Conservation (phyloP, 2,888 invertebrate species). For the Apamea monoglypha region DNA sequence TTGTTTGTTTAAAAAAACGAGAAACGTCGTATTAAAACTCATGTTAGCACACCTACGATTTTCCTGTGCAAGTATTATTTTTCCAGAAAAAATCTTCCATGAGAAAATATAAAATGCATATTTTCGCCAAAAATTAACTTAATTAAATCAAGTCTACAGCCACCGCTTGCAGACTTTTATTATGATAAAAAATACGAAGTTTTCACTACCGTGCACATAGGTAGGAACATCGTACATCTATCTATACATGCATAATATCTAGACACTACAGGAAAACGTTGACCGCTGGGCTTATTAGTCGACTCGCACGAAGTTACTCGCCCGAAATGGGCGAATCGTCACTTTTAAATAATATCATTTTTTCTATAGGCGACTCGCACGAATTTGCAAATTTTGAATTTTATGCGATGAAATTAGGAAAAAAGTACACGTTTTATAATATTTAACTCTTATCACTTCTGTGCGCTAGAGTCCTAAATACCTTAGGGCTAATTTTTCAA, state of each 20-base stretch:
- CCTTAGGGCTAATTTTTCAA: no score
- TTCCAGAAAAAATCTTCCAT: neutral
- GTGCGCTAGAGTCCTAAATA: no score
- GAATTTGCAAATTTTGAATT: neutral
- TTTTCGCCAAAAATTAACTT: conserved; percentile 3
- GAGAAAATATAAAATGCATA: neutral
- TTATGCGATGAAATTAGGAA: neutral
- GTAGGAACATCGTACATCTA: neutral
- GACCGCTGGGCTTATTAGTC: conserved; percentile 16
- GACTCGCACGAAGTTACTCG: neutral
- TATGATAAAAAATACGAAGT: neutral
- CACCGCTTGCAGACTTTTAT: neutral
- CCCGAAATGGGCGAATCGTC: neutral
- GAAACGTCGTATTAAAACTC: neutral
- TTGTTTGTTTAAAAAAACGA: neutral
- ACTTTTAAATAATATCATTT: neutral
- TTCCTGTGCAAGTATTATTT: neutral
- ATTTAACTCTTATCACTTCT: no score
- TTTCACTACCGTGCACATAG: neutral
- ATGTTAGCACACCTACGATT: neutral
- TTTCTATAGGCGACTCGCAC: neutral
- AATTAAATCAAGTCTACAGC: neutral
- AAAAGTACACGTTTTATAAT: no score
- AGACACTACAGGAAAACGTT: conserved; percentile 19
- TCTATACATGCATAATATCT: neutral